Percentiles rank a stretch among this genome's conserved stretches.
These are phyloP conservation scores for Gastrophysa polygoni DNA, from an alignment of 2,888 invertebrate genomes.

Conservation along the genomic window DNA sequence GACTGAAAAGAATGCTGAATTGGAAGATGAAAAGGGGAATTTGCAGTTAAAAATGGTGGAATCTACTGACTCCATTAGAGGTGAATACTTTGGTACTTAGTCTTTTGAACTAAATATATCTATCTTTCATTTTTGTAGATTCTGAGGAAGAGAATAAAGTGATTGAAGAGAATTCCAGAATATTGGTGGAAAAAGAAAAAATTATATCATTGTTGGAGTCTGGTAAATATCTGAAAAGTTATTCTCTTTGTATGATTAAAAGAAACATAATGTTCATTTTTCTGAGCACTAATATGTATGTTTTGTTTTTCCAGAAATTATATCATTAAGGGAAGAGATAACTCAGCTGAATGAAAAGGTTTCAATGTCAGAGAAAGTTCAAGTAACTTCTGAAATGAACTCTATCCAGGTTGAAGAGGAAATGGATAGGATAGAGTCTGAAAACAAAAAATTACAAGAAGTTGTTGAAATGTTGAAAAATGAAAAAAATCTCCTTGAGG, in stretches of 20 bases:
- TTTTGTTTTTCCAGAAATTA: constrained; percentile 59
- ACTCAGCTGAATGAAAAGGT: constrained; percentile 66
- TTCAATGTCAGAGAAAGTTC: constrained; percentile 68
- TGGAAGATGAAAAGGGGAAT: constrained; percentile 87
- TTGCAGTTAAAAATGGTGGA: constrained; percentile 84
- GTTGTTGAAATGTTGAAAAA: constrained; percentile 61
- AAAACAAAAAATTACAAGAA: constrained; percentile 60
- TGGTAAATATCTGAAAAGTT: constrained; percentile 47
- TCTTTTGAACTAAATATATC: background rate
- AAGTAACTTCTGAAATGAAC: constrained; percentile 79
- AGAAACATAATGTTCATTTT: too few relatives aligned
- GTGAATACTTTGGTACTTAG: constrained; percentile 13
- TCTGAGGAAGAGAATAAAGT: constrained; percentile 47
- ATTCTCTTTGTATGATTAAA: too few relatives aligned
- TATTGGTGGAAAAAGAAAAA: constrained; percentile 46
- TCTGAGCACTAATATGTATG: background rate
- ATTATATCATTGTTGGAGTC: constrained; percentile 46
- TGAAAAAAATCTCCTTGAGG: constrained; percentile 63
- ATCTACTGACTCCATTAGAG: constrained; percentile 56
- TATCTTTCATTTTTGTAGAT: constrained; percentile 40
- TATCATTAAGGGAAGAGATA: constrained; percentile 67
- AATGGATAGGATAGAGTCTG: constrained; percentile 63
- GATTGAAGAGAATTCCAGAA: constrained; percentile 43
- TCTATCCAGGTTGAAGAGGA: constrained; percentile 81
- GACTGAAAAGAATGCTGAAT: constrained; percentile 77